A percentile compares a stretch with the other conserved stretches of the same genome.
phyloP scores from a whole-genome alignment of 2,113 vertebrate genomes.

The Callipepla californica region DNA sequence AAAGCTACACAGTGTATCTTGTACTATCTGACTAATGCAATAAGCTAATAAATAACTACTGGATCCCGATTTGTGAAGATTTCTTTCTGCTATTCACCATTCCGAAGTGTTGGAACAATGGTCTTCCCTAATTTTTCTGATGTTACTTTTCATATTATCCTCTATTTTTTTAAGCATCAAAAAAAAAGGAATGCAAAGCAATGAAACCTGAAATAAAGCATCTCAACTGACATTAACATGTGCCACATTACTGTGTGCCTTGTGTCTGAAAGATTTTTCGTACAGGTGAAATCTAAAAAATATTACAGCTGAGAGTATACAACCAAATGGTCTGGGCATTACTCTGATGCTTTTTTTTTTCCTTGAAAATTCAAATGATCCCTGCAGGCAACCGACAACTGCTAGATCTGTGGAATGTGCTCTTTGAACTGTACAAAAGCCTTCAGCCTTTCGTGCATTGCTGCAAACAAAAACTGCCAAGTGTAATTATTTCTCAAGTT shows the following conservation, averaged over 20 bases:
- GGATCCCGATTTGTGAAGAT: not conserved
- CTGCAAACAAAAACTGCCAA: slow-evolving; percentile 97
- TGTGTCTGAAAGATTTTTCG: slow-evolving; percentile 57
- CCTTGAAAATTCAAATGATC: slow-evolving; percentile 88
- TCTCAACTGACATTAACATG: not conserved
- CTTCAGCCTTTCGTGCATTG: slow-evolving; percentile 85
- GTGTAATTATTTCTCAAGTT: slow-evolving; percentile 89
- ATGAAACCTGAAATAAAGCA: not conserved
- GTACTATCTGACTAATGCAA: slow-evolving; percentile 7
- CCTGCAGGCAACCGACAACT: slow-evolving; percentile 90
- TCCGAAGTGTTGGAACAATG: not conserved
- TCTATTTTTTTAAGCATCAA: not conserved
- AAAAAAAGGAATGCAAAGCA: not conserved
- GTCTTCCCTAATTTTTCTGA: not conserved
- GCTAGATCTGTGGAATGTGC: slow-evolving; percentile 92
- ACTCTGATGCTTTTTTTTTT: slow-evolving; percentile 66
- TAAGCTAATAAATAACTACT: slow-evolving; percentile 21
- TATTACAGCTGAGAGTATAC: not conserved
- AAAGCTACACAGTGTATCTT: not conserved
- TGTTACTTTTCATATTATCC: slow-evolving; percentile 1
- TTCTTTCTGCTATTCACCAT: not conserved
- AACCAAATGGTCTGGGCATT: slow-evolving; percentile 76
- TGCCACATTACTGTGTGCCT: not conserved
- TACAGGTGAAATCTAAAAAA: slow-evolving; percentile 51
- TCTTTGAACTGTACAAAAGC: slow-evolving; percentile 96